phyloP scores from a whole-genome alignment of 2,888 invertebrate genomes.

The Helobdella robusta region DNA sequence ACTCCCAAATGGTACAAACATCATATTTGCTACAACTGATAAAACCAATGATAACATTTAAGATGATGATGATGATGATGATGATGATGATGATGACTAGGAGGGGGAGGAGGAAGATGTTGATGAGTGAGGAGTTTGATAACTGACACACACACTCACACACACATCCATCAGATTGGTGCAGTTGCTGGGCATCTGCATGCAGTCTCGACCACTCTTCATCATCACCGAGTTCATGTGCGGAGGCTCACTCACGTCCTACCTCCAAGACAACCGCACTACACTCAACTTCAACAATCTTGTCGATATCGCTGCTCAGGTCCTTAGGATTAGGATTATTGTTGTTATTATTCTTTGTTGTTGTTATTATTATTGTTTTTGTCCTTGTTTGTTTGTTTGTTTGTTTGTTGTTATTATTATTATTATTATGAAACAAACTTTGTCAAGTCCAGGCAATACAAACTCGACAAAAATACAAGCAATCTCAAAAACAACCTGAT shows the following conservation, averaged over 20 bases:
- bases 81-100: background rate
- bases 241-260: conserved; percentile 85
- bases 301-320: conserved; percentile 87
- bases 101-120: no score
- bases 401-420: no score
- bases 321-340: conserved; percentile 39
- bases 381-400: no score
- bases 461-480: no score
- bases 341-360: no score
- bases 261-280: conserved; percentile 72
- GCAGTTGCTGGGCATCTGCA: conserved; percentile 83
- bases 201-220: conserved; percentile 74
- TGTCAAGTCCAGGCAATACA: no score
- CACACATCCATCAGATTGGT: conserved; percentile 66
- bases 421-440: no score
- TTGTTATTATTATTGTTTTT: no score
- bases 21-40: background rate
- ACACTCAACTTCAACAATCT: conserved; percentile 68
- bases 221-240: conserved; percentile 88
- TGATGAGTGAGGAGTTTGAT: no score
- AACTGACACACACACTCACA: no score
- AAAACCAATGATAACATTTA: background rate
- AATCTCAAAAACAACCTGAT: no score
- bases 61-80: background rate
- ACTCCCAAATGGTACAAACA: background rate